Evolutionary conservation across 2,888 invertebrate species (phyloP), one percentile per base, ranked within the genome.

Genomic region (Miltochrista miniata): DNA sequence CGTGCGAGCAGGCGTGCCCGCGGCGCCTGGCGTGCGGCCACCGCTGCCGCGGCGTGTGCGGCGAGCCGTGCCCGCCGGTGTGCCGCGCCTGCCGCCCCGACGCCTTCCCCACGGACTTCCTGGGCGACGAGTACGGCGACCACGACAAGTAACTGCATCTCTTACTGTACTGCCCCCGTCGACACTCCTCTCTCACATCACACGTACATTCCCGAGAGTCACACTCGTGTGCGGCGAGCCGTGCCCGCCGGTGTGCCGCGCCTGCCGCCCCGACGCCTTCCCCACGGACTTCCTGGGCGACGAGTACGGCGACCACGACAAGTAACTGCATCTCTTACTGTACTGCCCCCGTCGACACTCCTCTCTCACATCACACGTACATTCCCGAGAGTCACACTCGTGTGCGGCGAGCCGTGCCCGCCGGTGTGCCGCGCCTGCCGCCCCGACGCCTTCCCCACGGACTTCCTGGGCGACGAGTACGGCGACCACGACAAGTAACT

Each of bases 331-430:
- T 5, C n/a, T n/a, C n/a, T n/a, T n/a, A n/a, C n/a, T n/a, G n/a
- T n/a, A n/a, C n/a, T n/a, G n/a, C n/a, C n/a, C n/a, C n/a, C n/a
- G n/a, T n/a, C n/a, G n/a, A n/a, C n/a, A n/a, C n/a, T n/a, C n/a
- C n/a, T n/a, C n/a, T n/a, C n/a, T n/a, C n/a, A n/a, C n/a, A n/a
- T n/a, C n/a, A n/a, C n/a, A n/a, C n/a, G n/a, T n/a, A n/a, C n/a
- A n/a, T n/a, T n/a, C n/a, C n/a, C n/a, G n/a, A n/a, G n/a, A n/a
- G n/a, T n/a, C n/a, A n/a, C n/a, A n/a, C n/a, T n/a, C 11, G 90
- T 95, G 45, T 96, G 96, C 83, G 95, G 95, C n/a, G 95, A 96
- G 77, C 89, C 88, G 9, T 95, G 95, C 76, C 94, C 94, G 12
- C 77, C 77, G 31, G 67, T 93, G 45, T 96, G 95, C 82, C 79